phyloP scores from a whole-genome alignment of 2,113 vertebrate genomes.

The Myocastor coypus region DNA sequence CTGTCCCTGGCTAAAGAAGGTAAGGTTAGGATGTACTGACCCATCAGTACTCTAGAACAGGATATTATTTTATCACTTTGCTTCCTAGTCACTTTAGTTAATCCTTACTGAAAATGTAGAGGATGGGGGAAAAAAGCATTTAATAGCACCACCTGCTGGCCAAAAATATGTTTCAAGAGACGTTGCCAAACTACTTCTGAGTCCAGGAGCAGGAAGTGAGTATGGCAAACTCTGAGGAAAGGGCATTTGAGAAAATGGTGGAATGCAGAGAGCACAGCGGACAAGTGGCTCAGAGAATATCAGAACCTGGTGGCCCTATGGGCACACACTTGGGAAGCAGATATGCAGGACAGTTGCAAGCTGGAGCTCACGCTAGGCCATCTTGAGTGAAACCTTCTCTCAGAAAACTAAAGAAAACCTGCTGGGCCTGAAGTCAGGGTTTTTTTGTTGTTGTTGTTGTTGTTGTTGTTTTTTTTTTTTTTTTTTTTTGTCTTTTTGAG shows the following conservation, averaged over 20 bases:
- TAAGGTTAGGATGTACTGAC: neutral
- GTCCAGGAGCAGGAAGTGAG: neutral
- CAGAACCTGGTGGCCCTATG: neutral
- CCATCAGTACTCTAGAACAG: neutral
- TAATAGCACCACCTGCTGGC: slow-evolving; percentile 85
- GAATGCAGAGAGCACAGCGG: neutral
- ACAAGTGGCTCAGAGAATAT: neutral
- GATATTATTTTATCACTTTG: slow-evolving; percentile 53
- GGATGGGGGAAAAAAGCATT: slow-evolving; percentile 28
- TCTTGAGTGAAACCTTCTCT: neutral
- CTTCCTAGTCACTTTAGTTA: slow-evolving; percentile 15
- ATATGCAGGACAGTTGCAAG: neutral
- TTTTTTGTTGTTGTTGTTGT: too few relatives aligned
- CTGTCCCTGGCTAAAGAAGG: neutral
- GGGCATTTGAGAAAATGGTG: slow-evolving; percentile 61
- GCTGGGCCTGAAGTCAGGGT: neutral
- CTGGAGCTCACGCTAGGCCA: neutral
- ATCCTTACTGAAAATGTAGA: slow-evolving; percentile 71
- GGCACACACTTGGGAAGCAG: too few relatives aligned
- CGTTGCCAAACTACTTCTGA: neutral
- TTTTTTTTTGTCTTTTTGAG: too few relatives aligned
- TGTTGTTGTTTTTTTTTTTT: too few relatives aligned
- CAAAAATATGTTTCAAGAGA: slow-evolving; percentile 30
- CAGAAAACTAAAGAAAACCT: neutral
- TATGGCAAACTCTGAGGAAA: neutral